phyloP scores from a whole-genome alignment of 1,140 invertebrate species.

The Drosophila persimilis region DNA sequence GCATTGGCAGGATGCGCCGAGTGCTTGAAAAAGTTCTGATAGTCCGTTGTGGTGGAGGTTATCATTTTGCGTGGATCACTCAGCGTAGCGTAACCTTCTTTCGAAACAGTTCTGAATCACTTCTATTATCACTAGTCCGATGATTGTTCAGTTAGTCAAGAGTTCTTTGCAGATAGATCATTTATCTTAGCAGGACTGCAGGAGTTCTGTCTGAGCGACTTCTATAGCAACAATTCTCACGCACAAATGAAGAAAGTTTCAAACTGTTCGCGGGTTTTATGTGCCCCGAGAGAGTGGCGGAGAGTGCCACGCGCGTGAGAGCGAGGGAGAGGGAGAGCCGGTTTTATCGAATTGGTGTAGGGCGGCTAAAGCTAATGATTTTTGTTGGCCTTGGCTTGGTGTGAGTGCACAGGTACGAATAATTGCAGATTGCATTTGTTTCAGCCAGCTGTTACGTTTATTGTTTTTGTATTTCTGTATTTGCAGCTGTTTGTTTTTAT shows the following conservation, averaged over 20 bases:
- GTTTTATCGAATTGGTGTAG: slow-evolving; percentile 33
- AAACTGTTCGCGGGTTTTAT: slow-evolving; percentile 53
- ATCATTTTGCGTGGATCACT: slow-evolving; percentile 62
- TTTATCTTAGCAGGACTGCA: slow-evolving; percentile 5
- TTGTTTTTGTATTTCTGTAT: slow-evolving; percentile 20
- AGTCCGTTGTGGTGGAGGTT: slow-evolving; percentile 69
- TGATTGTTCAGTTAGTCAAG: slow-evolving; percentile 5
- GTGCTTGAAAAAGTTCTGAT: slow-evolving; percentile 73
- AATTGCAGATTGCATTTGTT: slow-evolving; percentile 39
- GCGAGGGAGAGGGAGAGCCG: slow-evolving; percentile 16
- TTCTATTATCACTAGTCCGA: background rate
- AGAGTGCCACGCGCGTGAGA: slow-evolving; percentile 10
- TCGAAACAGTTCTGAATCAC: background rate
- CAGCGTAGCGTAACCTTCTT: slow-evolving; percentile 4
- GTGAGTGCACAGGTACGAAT: slow-evolving; percentile 28
- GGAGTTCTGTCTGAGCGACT: slow-evolving; percentile 21
- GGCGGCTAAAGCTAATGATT: background rate
- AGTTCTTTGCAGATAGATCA: background rate
- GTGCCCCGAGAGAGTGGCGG: slow-evolving; percentile 4
- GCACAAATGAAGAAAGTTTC: slow-evolving; percentile 66
- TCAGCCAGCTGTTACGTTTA: slow-evolving; percentile 32
- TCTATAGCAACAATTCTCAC: slow-evolving; percentile 34
- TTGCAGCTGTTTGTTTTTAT: slow-evolving; percentile 49
- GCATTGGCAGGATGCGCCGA: slow-evolving; percentile 76
- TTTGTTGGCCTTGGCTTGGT: slow-evolving; percentile 3